These are phyloP conservation scores for Eufriesea mexicana DNA, from an alignment of 1,140 invertebrate species.

Conservation along the genomic window DNA sequence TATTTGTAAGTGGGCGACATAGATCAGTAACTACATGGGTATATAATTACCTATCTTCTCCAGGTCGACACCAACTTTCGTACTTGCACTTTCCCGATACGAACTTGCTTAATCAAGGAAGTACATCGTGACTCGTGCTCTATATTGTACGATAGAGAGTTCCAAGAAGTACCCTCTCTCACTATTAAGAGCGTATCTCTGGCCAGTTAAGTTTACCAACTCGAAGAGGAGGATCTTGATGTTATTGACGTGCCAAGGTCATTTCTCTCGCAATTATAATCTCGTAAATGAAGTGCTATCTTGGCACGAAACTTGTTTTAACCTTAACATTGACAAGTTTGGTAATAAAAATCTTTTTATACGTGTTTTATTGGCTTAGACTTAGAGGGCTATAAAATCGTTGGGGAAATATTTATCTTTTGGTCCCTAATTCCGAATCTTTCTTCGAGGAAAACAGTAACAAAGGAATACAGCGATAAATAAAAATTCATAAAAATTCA, in stretches of 20 bases:
- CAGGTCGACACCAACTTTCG: neutral
- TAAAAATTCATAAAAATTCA: no score
- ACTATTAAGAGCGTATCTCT: slow-evolving; percentile 10
- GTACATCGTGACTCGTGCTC: neutral
- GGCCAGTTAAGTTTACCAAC: neutral
- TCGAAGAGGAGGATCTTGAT: no score
- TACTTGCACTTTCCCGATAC: slow-evolving; percentile 23
- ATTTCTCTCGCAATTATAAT: neutral
- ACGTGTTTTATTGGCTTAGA: no score
- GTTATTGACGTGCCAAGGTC: neutral
- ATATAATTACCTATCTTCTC: slow-evolving; percentile 18
- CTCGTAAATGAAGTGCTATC: no score
- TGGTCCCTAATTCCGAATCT: no score
- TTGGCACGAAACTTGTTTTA: neutral
- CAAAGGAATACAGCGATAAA: no score
- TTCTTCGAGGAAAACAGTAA: no score
- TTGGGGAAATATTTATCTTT: no score
- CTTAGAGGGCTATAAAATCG: no score
- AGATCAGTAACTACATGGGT: neutral
- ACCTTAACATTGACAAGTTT: no score
- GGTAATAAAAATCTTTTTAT: no score
- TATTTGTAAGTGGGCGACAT: neutral
- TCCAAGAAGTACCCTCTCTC: neutral
- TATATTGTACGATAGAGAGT: slow-evolving; percentile 17
- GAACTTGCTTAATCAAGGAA: slow-evolving; percentile 49